Evolutionary conservation across 2,113 vertebrate species (phyloP).

Genomic region (Colinus virginianus): DNA sequence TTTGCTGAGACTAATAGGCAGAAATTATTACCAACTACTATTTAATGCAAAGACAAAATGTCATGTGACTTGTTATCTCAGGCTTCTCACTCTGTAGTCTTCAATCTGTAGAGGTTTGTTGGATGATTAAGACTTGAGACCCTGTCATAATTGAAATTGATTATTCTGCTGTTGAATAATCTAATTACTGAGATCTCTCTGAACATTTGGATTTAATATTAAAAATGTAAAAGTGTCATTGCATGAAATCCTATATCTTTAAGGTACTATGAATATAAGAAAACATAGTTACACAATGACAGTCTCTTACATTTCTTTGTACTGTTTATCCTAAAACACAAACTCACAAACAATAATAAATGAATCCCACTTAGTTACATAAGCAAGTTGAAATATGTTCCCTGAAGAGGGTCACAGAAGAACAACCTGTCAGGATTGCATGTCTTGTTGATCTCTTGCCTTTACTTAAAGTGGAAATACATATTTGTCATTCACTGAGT

Average conservation of each 20-base stretch:
- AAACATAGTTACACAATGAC: not conserved
- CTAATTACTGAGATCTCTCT: not conserved
- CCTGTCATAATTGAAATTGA: not conserved
- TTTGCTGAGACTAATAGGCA: not conserved
- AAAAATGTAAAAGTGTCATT: not conserved
- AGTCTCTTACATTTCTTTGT: not conserved
- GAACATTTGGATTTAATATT: not conserved
- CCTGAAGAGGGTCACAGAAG: slow-evolving; percentile 20
- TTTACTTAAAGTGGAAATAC: not conserved
- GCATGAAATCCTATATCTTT: not conserved
- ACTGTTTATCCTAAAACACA: not conserved
- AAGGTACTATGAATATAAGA: not conserved
- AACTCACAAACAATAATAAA: not conserved
- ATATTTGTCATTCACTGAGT: slow-evolving; percentile 3
- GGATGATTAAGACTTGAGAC: not conserved
- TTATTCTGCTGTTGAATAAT: too few relatives aligned
- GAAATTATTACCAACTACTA: slow-evolving; percentile 1
- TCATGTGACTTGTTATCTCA: not conserved
- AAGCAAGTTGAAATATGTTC: slow-evolving; percentile 19
- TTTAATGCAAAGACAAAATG: not conserved
- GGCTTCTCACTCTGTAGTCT: not conserved
- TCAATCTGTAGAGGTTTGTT: not conserved
- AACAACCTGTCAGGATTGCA: not conserved
- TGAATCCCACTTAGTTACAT: not conserved
- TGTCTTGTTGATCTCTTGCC: not conserved